phyloP scores from a whole-genome alignment of 2,113 vertebrate genomes.

The Pantherophis guttatus region DNA sequence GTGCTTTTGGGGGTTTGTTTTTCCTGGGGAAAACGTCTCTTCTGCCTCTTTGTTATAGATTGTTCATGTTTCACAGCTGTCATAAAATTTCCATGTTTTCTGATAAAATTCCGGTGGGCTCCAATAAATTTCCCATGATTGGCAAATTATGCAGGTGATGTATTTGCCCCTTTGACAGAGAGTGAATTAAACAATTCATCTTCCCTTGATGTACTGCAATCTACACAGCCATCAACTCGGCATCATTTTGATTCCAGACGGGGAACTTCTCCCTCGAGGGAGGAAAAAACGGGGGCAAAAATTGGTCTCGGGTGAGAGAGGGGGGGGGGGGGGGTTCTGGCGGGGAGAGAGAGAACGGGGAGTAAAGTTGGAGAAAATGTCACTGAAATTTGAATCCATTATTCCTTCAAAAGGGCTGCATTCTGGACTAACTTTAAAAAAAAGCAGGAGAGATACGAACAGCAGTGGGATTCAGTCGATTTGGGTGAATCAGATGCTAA shows the following conservation, averaged over 20 bases:
- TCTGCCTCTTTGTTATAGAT: background rate
- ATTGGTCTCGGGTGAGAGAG: background rate
- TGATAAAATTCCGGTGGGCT: background rate
- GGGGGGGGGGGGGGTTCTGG: background rate
- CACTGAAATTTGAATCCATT: background rate
- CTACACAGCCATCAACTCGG: background rate
- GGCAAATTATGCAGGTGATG: conserved; percentile 11
- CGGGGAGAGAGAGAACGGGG: background rate
- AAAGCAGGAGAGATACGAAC: background rate
- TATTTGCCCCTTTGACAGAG: background rate
- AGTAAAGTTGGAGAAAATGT: background rate
- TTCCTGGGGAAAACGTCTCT: background rate
- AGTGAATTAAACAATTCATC: conserved; percentile 2
- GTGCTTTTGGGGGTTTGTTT: background rate
- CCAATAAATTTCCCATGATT: conserved; percentile 15
- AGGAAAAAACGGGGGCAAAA: background rate
- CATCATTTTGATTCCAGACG: background rate
- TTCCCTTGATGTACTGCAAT: background rate
- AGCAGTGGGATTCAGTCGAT: too few species aligned
- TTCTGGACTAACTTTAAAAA: background rate
- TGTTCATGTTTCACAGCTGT: background rate
- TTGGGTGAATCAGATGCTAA: too few species aligned
- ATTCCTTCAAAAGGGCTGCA: background rate
- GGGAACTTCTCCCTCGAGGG: background rate
- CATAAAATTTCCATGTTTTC: background rate